phyloP scores from a whole-genome alignment of 2,797 vertebrate species.

The Buphagus erythrorhynchus region DNA sequence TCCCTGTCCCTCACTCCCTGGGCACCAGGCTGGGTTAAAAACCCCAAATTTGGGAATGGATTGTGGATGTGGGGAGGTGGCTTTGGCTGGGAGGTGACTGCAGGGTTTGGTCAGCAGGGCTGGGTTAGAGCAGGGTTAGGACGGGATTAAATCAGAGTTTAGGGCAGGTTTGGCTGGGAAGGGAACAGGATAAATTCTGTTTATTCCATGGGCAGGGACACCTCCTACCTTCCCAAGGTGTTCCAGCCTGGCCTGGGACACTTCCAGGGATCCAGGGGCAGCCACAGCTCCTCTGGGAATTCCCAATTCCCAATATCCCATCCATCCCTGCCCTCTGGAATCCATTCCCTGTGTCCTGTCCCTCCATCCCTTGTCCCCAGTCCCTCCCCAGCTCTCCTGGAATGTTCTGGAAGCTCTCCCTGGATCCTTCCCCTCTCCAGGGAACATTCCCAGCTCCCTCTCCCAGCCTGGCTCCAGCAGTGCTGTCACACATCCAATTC shows the following conservation, averaged over 20 bases:
- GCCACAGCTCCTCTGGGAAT: background rate
- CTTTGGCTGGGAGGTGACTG: accelerated
- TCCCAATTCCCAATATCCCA: too few species aligned
- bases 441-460: background rate
- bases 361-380: background rate
- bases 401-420: background rate
- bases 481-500: background rate
- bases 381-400: background rate
- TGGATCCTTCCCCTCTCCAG: too few species aligned
- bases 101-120: background rate
- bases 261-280: background rate
- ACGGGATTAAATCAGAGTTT: accelerated
- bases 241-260: background rate
- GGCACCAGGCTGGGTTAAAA: background rate
- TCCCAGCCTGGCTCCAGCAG: background rate
- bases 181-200: accelerated
- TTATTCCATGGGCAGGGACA: background rate
- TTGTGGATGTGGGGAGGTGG: background rate
- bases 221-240: accelerated
- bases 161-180: too few species aligned
- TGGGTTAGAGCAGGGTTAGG: accelerated
- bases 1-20: background rate
- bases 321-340: background rate
- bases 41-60: accelerated
- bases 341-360: background rate